A percentile compares a stretch with the other conserved stretches of the same genome.
Conservation (phyloP, 2,888 invertebrate species). For the Drosophila parthenogenetica region DNA sequence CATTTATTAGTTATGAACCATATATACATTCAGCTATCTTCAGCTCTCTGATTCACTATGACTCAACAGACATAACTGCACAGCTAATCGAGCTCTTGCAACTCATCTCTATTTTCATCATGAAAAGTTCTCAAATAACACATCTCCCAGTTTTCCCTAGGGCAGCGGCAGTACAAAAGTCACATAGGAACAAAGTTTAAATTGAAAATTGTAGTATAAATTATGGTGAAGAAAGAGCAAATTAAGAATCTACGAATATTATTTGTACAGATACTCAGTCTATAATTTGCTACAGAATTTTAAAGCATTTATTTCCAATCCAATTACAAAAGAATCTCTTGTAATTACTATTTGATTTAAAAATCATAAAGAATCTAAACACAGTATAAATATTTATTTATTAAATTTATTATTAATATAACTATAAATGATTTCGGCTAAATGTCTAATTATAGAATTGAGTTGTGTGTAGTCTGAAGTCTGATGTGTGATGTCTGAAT, state of each 20-base stretch:
- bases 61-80: conserved; percentile 6
- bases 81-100: not conserved
- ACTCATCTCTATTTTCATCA: not conserved
- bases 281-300: too few relatives aligned
- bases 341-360: not conserved
- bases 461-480: conserved; percentile 19
- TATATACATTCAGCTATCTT: conserved; percentile 35
- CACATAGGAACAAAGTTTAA: too few relatives aligned
- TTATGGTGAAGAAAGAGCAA: too few relatives aligned
- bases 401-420: not conserved
- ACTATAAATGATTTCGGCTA: not conserved
- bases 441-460: conserved; percentile 32
- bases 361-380: not conserved
- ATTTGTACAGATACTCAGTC: too few relatives aligned
- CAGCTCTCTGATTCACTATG: conserved; percentile 27
- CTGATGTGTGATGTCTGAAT: conserved; percentile 1
- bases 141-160: not conserved
- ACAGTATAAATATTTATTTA: not conserved
- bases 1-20: conserved; percentile 20
- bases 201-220: too few relatives aligned
- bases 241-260: too few relatives aligned
- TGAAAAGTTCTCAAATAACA: conserved; percentile 1
- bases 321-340: too few relatives aligned
- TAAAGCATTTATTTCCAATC: too few relatives aligned
- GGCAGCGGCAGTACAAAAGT: too few relatives aligned